Percentiles rank a stretch among this genome's conserved stretches.
Evolutionary conservation across 2,888 invertebrate species (phyloP).

Genomic region (Thereva nobilitata): DNA sequence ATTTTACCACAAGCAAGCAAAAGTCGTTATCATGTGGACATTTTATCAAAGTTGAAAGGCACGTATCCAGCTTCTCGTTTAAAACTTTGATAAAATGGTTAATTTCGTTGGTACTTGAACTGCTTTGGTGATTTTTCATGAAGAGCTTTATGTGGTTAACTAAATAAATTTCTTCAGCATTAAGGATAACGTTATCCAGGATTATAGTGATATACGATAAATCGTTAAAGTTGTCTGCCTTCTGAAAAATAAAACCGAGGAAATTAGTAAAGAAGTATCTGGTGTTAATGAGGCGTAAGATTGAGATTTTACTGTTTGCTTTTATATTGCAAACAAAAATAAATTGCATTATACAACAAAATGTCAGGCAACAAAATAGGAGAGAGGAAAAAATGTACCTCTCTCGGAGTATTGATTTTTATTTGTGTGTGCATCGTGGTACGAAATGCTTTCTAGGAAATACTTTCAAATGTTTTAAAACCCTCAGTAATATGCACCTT

Average conservation of each 20-base stretch:
- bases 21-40: slow-evolving; percentile 35
- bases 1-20: slow-evolving; percentile 48
- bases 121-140: slow-evolving; percentile 52
- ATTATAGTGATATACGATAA: slow-evolving; percentile 57
- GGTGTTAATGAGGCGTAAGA: slow-evolving; percentile 9
- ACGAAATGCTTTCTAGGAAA: too few species aligned
- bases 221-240: slow-evolving; percentile 55
- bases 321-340: too few species aligned
- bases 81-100: slow-evolving; percentile 57
- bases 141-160: slow-evolving; percentile 59
- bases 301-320: background rate
- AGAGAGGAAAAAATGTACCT: too few species aligned
- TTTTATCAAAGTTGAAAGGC: slow-evolving; percentile 49
- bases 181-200: slow-evolving; percentile 57
- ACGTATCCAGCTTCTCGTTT: slow-evolving; percentile 53
- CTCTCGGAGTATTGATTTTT: too few species aligned
- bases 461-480: too few species aligned
- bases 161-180: slow-evolving; percentile 59
- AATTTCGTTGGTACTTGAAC: slow-evolving; percentile 48
- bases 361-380: too few species aligned
- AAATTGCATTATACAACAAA: too few species aligned
- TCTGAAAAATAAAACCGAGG: slow-evolving; percentile 44
- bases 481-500: too few species aligned
- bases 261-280: slow-evolving; percentile 1
- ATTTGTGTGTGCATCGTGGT: too few species aligned